Evolutionary conservation across 2,888 invertebrate genomes (phyloP), one percentile per base, ranked within the genome.

Genomic region (Nemoura dubitans): DNA sequence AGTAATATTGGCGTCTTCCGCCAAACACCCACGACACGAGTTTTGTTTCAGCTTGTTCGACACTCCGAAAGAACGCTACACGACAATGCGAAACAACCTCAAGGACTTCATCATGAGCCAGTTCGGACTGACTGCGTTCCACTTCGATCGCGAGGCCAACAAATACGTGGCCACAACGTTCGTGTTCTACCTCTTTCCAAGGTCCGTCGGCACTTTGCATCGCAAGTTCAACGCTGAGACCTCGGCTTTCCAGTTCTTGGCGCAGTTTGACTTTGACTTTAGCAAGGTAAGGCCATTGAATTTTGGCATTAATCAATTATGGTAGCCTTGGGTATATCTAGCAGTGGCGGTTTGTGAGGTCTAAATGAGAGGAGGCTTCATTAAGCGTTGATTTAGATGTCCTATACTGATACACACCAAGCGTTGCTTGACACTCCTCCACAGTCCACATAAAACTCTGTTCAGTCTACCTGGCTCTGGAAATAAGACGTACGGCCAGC

Each of bases 161-260:
- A 91, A 91, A 3, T 96, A 95, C 90, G 89, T 90, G 26, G 94
- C 94, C 0, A 92, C 93, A 7, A 93, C 93, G 0, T 96, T 94
- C 90, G 95, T 94, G 85, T 96, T 96, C 91, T 95, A 95, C 90
- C 91, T 96, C 21, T 93, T 94, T 88, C 96, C 96, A 0, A 93
- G 94, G 89, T 90, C 93, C 0, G 93, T 95, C 90, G 94, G 94
- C 0, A 92, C 93, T 84, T 91, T 94, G 25, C 93, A 95, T 89
- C 93, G 93, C 88, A 91, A 92, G 42, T 94, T 95, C 90, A 91
- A 93, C 78, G 95, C 94, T 89, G 94, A 95, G 92, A 93, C 94
- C 0, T 93, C 94, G 0, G 93, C 94, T 3, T 89, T 95, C 21
- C 93, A 94, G 87, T 96, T 96, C 90, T 92, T 96, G 76, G 92